phyloP scores from a whole-genome alignment of 2,888 invertebrate species.

The Patella pellucida region DNA sequence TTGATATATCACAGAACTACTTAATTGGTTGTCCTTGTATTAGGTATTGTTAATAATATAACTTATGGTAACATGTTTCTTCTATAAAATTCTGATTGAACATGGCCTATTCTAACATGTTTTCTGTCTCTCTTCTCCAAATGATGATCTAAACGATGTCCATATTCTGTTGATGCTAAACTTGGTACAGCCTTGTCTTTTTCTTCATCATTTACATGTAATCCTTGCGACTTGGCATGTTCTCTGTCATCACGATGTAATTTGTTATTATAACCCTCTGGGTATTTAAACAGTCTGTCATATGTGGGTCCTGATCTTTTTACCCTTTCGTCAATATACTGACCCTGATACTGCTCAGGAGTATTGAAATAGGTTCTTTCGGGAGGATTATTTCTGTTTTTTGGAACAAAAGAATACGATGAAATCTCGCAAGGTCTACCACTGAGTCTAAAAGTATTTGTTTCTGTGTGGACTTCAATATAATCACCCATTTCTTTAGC shows the following conservation, averaged over 20 bases:
- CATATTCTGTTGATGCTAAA: conserved; percentile 66
- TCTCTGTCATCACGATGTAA: conserved; percentile 67
- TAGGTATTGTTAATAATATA: no score
- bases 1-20: no score
- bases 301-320: conserved; percentile 38
- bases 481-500: background rate
- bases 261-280: conserved; percentile 60
- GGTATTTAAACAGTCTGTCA: conserved; percentile 59
- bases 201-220: conserved; percentile 66
- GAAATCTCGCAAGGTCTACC: conserved; percentile 2
- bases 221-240: conserved; percentile 64
- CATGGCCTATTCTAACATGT: conserved; percentile 66
- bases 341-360: background rate
- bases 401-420: background rate
- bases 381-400: background rate
- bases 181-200: conserved; percentile 63
- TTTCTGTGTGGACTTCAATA: background rate
- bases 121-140: conserved; percentile 62
- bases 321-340: background rate
- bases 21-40: no score
- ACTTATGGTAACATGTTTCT: conserved; percentile 55
- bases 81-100: conserved; percentile 67
- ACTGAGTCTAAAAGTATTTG: background rate
- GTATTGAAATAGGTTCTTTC: background rate
- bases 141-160: conserved; percentile 55